These are phyloP conservation scores for cat (Felis catus) DNA, from an alignment of 2,113 vertebrate species.

Conservation along the genomic window DNA sequence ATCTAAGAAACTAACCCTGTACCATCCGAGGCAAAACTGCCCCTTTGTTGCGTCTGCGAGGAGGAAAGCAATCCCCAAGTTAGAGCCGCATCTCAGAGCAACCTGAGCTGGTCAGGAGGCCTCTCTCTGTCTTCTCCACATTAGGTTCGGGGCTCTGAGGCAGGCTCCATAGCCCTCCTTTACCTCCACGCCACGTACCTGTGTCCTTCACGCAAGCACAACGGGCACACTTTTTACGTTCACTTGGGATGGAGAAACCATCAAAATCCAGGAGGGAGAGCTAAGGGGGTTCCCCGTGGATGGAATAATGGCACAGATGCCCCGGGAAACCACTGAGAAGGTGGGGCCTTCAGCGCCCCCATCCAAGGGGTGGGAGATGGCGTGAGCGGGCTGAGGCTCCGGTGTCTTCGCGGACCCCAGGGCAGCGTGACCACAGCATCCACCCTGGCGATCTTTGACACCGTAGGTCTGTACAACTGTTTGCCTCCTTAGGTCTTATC, in stretches of 20 bases:
- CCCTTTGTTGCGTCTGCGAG: neutral
- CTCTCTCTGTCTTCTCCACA: neutral
- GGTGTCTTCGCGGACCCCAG: neutral
- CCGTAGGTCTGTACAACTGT: fast-evolving
- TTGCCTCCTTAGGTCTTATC: neutral
- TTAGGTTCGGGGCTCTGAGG: neutral
- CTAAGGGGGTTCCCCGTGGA: neutral
- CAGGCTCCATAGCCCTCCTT: neutral
- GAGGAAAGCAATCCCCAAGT: neutral
- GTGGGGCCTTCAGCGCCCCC: neutral
- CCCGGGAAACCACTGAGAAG: neutral
- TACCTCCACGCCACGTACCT: fast-evolving
- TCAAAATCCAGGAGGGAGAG: neutral
- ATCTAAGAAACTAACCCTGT: neutral
- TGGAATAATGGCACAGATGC: neutral
- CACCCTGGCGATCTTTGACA: too few relatives aligned
- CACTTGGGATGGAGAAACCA: neutral
- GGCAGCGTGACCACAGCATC: neutral
- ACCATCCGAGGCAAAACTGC: neutral
- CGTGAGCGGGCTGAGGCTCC: neutral
- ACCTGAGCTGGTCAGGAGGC: neutral
- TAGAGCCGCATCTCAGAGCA: neutral
- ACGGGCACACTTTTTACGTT: neutral
- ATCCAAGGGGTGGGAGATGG: neutral
- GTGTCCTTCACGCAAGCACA: neutral